Base-by-base conservation (phyloP, 2,797 vertebrate genomes). In the Pangasius krempfi region DNA sequence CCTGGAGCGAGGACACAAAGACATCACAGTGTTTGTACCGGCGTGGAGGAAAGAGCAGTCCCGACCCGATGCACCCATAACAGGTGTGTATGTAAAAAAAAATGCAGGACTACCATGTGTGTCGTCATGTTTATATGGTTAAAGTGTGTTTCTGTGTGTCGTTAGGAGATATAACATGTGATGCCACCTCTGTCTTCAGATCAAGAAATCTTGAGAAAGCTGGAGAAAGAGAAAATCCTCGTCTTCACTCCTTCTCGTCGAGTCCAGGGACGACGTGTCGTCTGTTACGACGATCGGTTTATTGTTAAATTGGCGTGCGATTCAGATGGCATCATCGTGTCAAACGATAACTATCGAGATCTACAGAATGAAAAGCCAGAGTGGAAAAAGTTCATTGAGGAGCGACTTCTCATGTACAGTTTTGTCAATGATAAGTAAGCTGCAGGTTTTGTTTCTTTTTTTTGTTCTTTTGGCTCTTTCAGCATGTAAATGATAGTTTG, bases 301-400 rank as follows among this genome's bases (percentile, higher is more conserved):
- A 99, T 99, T 93, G 97, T 99, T 93, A 99, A 99, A 95, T 95
- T 99, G 94, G 97, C 99, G 90, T 99, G 96, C 75, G 99, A 99
- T 95, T 99, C 98, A 50, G 98, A 99, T 88, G 99, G 99, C 94
- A 99, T 99, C 95, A 99, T 99, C 91, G 99, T 99, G 47, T 99
- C 99, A 70, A 99, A 99, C 58, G 99, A 99, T 95, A 99, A 99
- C 96, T 99, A 99, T 93, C 95, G 99, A 86, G 98, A 99, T 94
- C 97, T 99, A 93, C 98, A 99, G 93, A 98, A 99, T 6, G 98
- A 99, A 94, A 99, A 99, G 91, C 98, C 98, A 13, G 98, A 99
- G 90, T 99, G 99, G 98, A 99, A 99, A 95, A 99, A 99, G 94
- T 99, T 99, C 94, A 99, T 99, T 87, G 98, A 99, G 91, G 99